These are phyloP conservation scores for Camponotus fellah DNA, from an alignment of 2,888 invertebrate genomes.

Conservation along the genomic window DNA sequence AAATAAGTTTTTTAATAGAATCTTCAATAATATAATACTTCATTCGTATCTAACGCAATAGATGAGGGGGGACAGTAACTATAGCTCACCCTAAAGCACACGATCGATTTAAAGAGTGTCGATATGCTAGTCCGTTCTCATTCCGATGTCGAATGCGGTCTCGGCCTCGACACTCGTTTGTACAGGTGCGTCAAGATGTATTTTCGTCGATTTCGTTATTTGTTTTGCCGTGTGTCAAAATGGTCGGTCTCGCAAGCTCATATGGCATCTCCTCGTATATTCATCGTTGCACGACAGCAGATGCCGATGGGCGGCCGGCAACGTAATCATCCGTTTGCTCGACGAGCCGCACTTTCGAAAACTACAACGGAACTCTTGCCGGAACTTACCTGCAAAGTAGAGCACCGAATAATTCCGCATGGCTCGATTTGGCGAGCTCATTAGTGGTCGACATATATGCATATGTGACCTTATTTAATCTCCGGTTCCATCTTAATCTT, in stretches of 20 bases:
- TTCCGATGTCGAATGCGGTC: conserved; percentile 60
- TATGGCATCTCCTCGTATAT: conserved; percentile 68
- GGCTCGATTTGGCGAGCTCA: not conserved
- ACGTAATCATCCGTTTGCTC: conserved; percentile 55
- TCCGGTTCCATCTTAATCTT: not conserved
- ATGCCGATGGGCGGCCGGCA: conserved; percentile 48
- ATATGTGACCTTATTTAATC: not conserved
- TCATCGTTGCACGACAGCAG: conserved; percentile 58
- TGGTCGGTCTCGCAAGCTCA: conserved; percentile 61
- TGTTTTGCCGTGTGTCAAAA: conserved; percentile 65
- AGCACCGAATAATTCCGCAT: conserved; percentile 35
- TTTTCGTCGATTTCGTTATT: conserved; percentile 58
- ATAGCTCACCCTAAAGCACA: conserved; percentile 67
- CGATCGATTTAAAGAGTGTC: conserved; percentile 49
- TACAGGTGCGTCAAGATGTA: conserved; percentile 41
- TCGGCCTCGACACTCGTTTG: conserved; percentile 43
- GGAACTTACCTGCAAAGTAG: conserved; percentile 90
- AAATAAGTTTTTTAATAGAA: not conserved
- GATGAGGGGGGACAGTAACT: conserved; percentile 41
- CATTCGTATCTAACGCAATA: not conserved
- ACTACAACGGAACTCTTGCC: conserved; percentile 90
- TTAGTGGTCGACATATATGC: not conserved
- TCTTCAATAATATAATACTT: not conserved
- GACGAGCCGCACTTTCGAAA: conserved; percentile 88
- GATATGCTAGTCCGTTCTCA: conserved; percentile 49